Conservation (phyloP, 53 echinoderm and acorn worm species). For the Temnopleurus reevesii region DNA sequence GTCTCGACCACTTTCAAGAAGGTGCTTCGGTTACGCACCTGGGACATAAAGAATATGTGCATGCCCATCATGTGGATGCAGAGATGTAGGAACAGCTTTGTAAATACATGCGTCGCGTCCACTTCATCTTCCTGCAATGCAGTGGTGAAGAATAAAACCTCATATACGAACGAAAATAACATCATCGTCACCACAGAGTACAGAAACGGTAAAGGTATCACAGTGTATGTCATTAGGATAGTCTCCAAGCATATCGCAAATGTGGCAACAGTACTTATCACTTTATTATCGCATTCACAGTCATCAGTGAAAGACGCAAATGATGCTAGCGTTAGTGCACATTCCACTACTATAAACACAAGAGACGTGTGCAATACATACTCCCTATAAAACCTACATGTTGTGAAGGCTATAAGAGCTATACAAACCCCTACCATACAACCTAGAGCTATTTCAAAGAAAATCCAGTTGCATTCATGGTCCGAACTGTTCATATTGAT, state of each 20-base stretch:
- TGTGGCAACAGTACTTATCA: constrained; percentile 88
- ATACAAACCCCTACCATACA: constrained; percentile 74
- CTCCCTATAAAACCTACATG: constrained; percentile 69
- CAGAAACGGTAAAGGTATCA: constrained; percentile 91
- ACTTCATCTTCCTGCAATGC: constrained; percentile 46
- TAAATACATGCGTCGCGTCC: constrained; percentile 62
- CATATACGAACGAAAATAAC: constrained; percentile 84
- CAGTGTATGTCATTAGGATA: constrained; percentile 95
- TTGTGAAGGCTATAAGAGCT: constrained; percentile 71
- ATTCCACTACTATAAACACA: constrained; percentile 71
- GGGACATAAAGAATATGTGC: constrained; percentile 97
- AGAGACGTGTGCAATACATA: constrained; percentile 69
- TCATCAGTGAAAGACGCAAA: constrained; percentile 71
- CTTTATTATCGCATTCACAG: constrained; percentile 30
- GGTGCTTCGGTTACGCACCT: constrained; percentile 92
- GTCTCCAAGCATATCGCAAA: constrained; percentile 93
- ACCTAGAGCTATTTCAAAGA: constrained; percentile 74
- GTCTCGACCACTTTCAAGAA: constrained; percentile 98
- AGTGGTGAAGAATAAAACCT: constrained; percentile 80
- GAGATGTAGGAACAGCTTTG: constrained; percentile 91
- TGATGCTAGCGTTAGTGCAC: constrained; percentile 71
- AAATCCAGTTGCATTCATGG: constrained; percentile 56
- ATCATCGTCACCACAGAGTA: constrained; percentile 70
- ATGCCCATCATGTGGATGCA: constrained; percentile 98
- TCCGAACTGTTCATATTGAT: constrained; percentile 40